These are phyloP conservation scores for Psammodynastes pulverulentus DNA, from an alignment of 2,113 vertebrate genomes.

Conservation along the genomic window DNA sequence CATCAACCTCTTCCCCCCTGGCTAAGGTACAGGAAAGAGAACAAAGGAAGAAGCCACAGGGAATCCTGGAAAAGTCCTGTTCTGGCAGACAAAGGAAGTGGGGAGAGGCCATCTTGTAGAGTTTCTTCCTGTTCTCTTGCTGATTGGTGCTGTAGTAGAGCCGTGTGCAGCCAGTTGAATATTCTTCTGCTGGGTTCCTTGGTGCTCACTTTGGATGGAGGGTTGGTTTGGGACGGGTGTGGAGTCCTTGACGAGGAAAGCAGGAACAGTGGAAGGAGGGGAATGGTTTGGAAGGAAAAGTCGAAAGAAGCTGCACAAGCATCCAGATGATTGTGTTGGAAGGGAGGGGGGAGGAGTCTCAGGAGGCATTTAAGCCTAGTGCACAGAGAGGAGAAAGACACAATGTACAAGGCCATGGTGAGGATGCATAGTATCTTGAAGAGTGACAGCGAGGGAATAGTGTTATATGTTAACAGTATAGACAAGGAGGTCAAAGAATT, in stretches of 20 bases:
- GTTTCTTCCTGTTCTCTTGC: constrained; percentile 59
- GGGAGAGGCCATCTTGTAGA: constrained; percentile 41
- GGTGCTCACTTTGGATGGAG: constrained; percentile 20
- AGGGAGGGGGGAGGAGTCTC: constrained; percentile 64
- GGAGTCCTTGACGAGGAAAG: constrained; percentile 70
- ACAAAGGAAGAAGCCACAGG: constrained; percentile 4
- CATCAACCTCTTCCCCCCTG: constrained; percentile 2
- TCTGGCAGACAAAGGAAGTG: constrained; percentile 45
- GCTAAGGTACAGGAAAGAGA: constrained; percentile 17
- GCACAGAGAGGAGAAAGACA: constrained; percentile 73
- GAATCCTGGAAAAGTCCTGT: neutral
- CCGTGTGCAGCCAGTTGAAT: constrained; percentile 21
- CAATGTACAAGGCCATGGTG: constrained; percentile 64
- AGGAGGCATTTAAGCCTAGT: constrained; percentile 87
- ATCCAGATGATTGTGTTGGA: constrained; percentile 73
- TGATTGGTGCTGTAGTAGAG: constrained; percentile 45
- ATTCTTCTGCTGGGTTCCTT: constrained; percentile 56
- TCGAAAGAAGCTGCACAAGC: constrained; percentile 74
- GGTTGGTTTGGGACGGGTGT: constrained; percentile 50
- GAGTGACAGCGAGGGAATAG: neutral
- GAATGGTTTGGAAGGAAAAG: constrained; percentile 73
- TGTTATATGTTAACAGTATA: neutral
- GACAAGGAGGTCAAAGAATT: neutral
- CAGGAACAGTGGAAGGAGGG: constrained; percentile 71
- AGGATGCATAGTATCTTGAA: constrained; percentile 40